Conservation (phyloP, 2,113 vertebrate species). For the Desmodus rotundus region DNA sequence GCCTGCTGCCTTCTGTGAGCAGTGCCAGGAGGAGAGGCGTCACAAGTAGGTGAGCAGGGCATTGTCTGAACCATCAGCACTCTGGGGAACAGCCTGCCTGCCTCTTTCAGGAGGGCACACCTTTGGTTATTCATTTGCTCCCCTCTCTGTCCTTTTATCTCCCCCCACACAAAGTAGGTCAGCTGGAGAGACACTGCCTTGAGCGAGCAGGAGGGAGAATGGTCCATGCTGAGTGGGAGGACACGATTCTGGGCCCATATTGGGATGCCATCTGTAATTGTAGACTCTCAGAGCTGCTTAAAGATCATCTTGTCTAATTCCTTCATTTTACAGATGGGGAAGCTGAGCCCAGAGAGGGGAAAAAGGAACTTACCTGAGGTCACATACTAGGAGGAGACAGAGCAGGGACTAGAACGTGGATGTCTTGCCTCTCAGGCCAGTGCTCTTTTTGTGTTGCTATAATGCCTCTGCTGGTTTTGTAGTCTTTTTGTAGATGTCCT, state of each 20-base stretch:
- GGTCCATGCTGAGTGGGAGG: constrained; percentile 63
- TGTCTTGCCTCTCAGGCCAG: neutral
- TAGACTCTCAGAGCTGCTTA: constrained; percentile 40
- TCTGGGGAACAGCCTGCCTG: neutral
- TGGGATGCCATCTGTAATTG: constrained; percentile 70
- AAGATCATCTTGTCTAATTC: constrained; percentile 51
- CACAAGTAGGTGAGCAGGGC: neutral
- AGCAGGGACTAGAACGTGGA: neutral
- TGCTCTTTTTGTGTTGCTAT: neutral
- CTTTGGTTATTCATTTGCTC: neutral
- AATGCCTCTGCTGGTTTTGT: neutral
- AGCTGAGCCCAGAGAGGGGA: neutral
- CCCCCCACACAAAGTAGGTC: constrained; percentile 64
- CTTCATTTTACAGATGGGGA: constrained; percentile 35
- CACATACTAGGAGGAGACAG: neutral
- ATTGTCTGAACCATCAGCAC: neutral
- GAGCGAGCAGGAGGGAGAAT: constrained; percentile 8
- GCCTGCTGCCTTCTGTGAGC: neutral
- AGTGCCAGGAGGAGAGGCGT: neutral
- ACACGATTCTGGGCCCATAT: constrained; percentile 44
- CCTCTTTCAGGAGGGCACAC: neutral
- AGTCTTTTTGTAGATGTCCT: neutral
- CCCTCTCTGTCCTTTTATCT: neutral
- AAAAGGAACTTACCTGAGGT: neutral
- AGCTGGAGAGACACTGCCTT: constrained; percentile 37